A percentile compares a stretch with the other conserved stretches of the same genome.
Evolutionary conservation across 2,113 vertebrate genomes (phyloP).

Genomic region (Neoarius graeffei): DNA sequence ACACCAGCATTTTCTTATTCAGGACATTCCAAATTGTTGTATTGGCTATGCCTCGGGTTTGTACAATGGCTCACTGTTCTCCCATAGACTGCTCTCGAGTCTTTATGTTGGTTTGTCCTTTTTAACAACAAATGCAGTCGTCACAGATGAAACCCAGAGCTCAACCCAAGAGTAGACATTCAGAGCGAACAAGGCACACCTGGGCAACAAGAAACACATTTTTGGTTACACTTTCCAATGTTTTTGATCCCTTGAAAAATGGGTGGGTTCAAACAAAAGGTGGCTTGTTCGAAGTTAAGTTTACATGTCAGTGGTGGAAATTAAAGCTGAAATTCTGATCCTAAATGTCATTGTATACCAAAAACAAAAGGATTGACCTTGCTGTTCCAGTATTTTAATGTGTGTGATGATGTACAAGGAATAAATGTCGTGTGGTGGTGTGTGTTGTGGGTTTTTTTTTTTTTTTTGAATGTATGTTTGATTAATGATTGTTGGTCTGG

Average conservation of each 20-base stretch:
- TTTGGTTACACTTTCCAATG: neutral
- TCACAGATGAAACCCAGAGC: neutral
- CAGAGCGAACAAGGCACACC: neutral
- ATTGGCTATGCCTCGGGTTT: neutral
- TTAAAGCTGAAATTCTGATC: neutral
- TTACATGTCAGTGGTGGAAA: neutral
- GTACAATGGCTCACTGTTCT: neutral
- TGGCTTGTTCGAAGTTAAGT: neutral
- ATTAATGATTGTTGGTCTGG: neutral
- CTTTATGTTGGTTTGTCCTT: too few relatives aligned
- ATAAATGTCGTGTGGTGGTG: too few relatives aligned
- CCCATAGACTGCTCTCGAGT: too few relatives aligned
- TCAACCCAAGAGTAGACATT: neutral
- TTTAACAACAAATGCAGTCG: neutral
- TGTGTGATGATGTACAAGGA: neutral
- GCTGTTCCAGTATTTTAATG: neutral
- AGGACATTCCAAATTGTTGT: neutral
- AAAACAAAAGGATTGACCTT: neutral
- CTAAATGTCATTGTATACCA: neutral
- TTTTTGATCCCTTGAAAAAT: neutral
- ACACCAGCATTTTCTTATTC: neutral
- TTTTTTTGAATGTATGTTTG: neutral
- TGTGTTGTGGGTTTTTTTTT: too few relatives aligned
- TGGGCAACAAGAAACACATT: neutral
- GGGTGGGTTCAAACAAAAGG: neutral